Conservation (phyloP, 2,797 vertebrate genomes). For the Labroides dimidiatus region DNA sequence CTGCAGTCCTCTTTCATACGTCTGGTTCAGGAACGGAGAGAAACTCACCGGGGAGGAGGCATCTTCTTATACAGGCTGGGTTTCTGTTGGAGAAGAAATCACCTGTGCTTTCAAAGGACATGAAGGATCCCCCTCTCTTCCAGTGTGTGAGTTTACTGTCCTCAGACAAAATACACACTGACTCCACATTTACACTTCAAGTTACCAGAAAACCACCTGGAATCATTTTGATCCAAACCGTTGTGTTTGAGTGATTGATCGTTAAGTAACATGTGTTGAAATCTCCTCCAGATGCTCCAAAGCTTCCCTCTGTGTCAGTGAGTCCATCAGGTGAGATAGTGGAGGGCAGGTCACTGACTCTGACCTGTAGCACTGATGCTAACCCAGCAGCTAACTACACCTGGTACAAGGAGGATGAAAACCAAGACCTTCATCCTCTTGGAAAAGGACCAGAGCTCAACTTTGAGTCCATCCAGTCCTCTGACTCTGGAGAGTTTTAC, state of each 20-base stretch:
- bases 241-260: too few species aligned
- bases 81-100: not conserved
- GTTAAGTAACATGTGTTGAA: not conserved
- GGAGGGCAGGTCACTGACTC: not conserved
- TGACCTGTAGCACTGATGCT: not conserved
- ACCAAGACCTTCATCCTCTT: too few species aligned
- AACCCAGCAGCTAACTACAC: not conserved
- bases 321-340: not conserved
- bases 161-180: not conserved
- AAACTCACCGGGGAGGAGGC: rapidly evolving
- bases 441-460: too few species aligned
- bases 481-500: too few species aligned
- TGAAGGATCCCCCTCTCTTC: not conserved
- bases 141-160: constrained; percentile 10
- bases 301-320: not conserved
- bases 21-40: constrained; percentile 16
- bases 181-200: not conserved
- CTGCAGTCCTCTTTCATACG: not conserved
- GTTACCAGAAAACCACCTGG: too few species aligned
- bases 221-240: too few species aligned
- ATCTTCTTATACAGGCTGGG: rapidly evolving
- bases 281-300: constrained; percentile 27
- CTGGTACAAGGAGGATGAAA: not conserved
- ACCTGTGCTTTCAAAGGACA: constrained; percentile 10
- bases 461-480: too few species aligned